These are phyloP conservation scores for Criorhina ranunculi DNA, from an alignment of 2,888 invertebrate genomes.

Conservation along the genomic window DNA sequence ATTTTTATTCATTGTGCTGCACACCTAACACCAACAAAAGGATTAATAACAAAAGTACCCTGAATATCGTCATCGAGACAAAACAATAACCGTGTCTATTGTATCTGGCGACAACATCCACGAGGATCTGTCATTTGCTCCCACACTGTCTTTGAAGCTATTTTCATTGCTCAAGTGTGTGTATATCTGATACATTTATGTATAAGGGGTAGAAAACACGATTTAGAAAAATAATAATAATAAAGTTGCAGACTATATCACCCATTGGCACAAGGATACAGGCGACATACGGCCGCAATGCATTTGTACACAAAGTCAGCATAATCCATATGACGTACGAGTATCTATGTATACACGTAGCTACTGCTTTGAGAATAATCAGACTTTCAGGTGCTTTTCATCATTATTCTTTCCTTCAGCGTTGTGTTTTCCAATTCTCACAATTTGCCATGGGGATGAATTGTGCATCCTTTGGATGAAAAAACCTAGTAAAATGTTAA, in stretches of 20 bases:
- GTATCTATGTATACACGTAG: too few relatives aligned
- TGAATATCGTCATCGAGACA: constrained; percentile 45
- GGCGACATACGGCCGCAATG: constrained; percentile 35
- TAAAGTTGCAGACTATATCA: constrained; percentile 63
- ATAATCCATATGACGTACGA: neutral
- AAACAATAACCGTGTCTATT: constrained; percentile 63
- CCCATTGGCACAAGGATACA: constrained; percentile 51
- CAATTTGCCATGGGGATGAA: constrained; percentile 1
- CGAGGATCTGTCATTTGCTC: neutral
- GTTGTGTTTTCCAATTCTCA: neutral
- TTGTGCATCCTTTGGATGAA: constrained; percentile 25
- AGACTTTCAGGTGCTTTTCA: constrained; percentile 53
- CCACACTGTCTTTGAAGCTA: constrained; percentile 8
- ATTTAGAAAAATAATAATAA: constrained; percentile 54
- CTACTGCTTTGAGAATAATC: constrained; percentile 44
- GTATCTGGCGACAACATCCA: constrained; percentile 44
- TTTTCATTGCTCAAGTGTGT: constrained; percentile 13
- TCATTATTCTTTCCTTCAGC: constrained; percentile 13
- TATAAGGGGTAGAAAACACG: constrained; percentile 10
- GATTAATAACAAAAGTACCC: constrained; percentile 62
- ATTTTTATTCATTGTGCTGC: constrained; percentile 33
- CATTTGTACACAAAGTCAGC: constrained; percentile 17
- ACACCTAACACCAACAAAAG: constrained; percentile 1
- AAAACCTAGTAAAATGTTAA: constrained; percentile 71
- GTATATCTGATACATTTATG: constrained; percentile 45